Evolutionary conservation across 2,888 invertebrate species (phyloP).

Genomic region (Carabus problematicus): DNA sequence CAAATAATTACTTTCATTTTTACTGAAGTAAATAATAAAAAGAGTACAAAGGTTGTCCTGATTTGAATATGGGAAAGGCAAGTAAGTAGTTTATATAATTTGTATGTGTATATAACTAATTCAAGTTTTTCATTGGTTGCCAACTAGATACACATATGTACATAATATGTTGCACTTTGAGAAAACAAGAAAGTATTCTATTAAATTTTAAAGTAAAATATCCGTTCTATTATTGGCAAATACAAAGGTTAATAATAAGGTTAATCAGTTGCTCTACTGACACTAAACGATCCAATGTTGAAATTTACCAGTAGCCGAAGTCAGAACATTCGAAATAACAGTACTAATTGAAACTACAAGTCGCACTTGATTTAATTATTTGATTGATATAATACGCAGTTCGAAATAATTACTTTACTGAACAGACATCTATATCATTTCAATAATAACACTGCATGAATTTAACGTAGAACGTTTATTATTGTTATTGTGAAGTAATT

Average conservation of each 20-base stretch:
- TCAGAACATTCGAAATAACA: too few species aligned
- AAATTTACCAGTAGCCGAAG: too few species aligned
- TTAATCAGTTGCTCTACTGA: conserved; percentile 17
- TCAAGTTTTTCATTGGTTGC: conserved; percentile 22
- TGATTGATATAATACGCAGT: too few species aligned
- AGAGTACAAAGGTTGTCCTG: conserved; percentile 23
- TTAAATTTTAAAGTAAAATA: neutral
- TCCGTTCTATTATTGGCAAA: conserved; percentile 28
- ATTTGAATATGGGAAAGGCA: conserved; percentile 41
- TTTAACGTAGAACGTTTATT: too few species aligned
- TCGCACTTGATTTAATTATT: too few species aligned
- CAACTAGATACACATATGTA: neutral
- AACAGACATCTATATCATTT: too few species aligned
- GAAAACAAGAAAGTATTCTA: too few species aligned
- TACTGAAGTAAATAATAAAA: conserved; percentile 9
- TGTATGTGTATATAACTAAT: conserved; percentile 19
- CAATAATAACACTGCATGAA: too few species aligned
- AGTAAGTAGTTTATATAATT: neutral
- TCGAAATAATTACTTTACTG: too few species aligned
- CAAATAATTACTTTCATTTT: neutral
- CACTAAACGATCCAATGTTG: too few species aligned
- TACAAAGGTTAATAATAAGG: conserved; percentile 38
- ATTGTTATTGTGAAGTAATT: neutral
- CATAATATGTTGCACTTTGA: too few species aligned
- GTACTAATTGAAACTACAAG: too few species aligned